phyloP scores from a whole-genome alignment of 35 echinoderm and acorn worm genomes.

The Patiria miniata region DNA sequence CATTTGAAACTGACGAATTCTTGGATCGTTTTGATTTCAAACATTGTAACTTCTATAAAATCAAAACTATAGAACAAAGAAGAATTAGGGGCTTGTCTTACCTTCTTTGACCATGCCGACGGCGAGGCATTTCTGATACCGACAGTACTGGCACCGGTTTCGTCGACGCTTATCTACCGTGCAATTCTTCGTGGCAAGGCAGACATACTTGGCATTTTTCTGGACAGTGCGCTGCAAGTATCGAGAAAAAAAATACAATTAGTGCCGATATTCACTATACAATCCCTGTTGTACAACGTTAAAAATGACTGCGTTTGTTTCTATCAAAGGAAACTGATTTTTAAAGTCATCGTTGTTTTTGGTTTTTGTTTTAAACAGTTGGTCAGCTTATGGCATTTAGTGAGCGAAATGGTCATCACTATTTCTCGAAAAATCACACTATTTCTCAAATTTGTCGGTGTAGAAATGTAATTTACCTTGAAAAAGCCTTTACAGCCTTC shows the following conservation, averaged over 20 bases:
- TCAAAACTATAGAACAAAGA: too few relatives aligned
- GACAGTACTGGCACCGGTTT: constrained; percentile 96
- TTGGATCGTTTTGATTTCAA: too few relatives aligned
- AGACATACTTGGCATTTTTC: constrained; percentile 99
- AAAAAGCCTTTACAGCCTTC: constrained; percentile 99
- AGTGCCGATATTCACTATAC: too few relatives aligned
- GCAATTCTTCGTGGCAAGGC: constrained; percentile 95
- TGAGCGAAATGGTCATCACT: too few relatives aligned
- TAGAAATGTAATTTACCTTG: constrained; percentile 64
- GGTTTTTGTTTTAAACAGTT: neutral
- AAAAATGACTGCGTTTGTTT: too few relatives aligned
- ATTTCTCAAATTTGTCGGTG: too few relatives aligned
- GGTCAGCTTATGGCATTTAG: too few relatives aligned
- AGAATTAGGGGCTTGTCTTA: constrained; percentile 27
- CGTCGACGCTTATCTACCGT: constrained; percentile 92
- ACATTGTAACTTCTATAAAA: too few relatives aligned
- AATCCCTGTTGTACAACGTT: too few relatives aligned
- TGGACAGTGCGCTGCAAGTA: constrained; percentile 88
- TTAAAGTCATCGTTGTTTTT: neutral
- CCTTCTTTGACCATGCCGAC: constrained; percentile 99
- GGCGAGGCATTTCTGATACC: constrained; percentile 96
- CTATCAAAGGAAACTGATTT: too few relatives aligned
- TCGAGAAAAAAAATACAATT: constrained; percentile 15
- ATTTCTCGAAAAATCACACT: too few relatives aligned
- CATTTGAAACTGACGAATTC: too few relatives aligned